phyloP scores from a whole-genome alignment of 2,888 invertebrate species.

The Margaritifera margaritifera region DNA sequence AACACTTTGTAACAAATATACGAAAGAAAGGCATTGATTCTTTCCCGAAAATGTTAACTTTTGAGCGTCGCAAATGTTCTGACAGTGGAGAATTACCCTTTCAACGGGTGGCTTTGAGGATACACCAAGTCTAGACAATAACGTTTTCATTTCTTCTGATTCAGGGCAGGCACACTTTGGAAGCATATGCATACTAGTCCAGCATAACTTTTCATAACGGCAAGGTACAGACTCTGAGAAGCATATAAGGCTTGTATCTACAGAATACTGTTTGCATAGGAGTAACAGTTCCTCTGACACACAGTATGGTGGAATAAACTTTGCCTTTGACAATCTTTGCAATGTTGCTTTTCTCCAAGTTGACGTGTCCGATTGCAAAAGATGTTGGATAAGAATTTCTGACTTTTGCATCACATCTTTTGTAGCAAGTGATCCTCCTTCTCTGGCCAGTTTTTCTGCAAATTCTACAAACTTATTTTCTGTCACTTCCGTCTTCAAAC shows the following conservation, averaged over 20 bases:
- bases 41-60: too few species aligned
- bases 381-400: constrained; percentile 7
- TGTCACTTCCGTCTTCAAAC: constrained; percentile 21
- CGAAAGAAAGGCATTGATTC: too few species aligned
- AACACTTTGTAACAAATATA: too few species aligned
- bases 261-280: not conserved
- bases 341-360: constrained; percentile 5
- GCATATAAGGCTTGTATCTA: not conserved
- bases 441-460: constrained; percentile 17
- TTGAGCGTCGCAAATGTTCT: constrained; percentile 21
- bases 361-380: constrained; percentile 1
- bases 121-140: constrained; percentile 16
- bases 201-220: constrained; percentile 8
- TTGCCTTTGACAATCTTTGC: not conserved
- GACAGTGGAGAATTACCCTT: constrained; percentile 22
- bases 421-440: not conserved
- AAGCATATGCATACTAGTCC: constrained; percentile 26
- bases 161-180: not conserved
- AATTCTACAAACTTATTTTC: constrained; percentile 23
- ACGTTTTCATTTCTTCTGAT: not conserved
- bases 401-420: constrained; percentile 16
- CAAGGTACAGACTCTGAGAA: not conserved
- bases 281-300: too few species aligned
- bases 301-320: too few species aligned
- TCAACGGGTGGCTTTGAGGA: constrained; percentile 11